These are phyloP conservation scores for Cebidichthys violaceus DNA, from an alignment of 2,113 vertebrate species.

Conservation along the genomic window DNA sequence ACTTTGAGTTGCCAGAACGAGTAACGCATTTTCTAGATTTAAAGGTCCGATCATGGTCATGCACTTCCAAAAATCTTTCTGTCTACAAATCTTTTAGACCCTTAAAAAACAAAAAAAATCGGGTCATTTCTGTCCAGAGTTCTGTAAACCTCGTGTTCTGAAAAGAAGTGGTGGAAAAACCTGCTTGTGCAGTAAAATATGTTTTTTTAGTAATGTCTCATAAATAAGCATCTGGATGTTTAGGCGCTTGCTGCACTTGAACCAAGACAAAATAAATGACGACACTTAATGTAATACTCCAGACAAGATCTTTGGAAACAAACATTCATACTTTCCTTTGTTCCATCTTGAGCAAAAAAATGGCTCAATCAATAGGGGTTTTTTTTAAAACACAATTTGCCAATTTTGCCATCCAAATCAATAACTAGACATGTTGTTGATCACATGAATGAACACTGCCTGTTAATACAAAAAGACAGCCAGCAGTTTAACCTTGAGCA, in stretches of 20 bases:
- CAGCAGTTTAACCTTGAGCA: conserved; percentile 67
- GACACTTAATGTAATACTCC: background rate
- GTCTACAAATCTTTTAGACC: background rate
- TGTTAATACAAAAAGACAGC: conserved; percentile 36
- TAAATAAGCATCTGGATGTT: background rate
- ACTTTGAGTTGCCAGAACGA: background rate
- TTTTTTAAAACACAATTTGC: background rate
- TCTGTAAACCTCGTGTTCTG: background rate
- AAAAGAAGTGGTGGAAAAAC: no score
- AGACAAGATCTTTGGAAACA: background rate
- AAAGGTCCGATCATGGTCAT: background rate
- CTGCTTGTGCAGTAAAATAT: no score
- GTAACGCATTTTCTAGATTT: background rate
- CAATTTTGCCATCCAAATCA: conserved; percentile 14
- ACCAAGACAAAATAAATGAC: background rate
- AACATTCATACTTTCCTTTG: background rate
- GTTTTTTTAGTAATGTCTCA: background rate
- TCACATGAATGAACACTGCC: conserved; percentile 15
- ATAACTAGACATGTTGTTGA: background rate
- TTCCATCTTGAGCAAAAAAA: background rate
- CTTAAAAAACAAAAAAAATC: background rate
- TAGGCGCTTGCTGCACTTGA: background rate
- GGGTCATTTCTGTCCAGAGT: background rate
- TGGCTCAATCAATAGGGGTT: background rate
- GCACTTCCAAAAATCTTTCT: background rate